phyloP scores from a whole-genome alignment of 2,888 invertebrate species.

The Rhingia campestris region DNA sequence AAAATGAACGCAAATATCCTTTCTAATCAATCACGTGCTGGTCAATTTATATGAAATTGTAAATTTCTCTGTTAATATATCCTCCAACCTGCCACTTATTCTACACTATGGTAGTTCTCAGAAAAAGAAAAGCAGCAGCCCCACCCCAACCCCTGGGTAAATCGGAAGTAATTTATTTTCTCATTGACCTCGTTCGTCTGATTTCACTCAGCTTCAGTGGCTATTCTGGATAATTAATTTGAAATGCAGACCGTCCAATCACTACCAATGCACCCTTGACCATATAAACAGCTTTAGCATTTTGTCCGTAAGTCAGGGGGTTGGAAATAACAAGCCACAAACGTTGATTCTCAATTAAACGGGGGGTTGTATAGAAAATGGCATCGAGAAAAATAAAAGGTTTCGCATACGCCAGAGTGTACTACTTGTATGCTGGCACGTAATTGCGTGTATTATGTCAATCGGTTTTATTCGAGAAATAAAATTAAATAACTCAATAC shows the following conservation, averaged over 20 bases:
- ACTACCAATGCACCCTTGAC: slow-evolving; percentile 41
- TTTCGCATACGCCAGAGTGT: slow-evolving; percentile 41
- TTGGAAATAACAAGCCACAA: background rate
- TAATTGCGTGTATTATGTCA: too few species aligned
- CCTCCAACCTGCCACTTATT: background rate
- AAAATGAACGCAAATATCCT: background rate
- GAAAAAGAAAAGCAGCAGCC: background rate
- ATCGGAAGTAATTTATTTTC: slow-evolving; percentile 46
- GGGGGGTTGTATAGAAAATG: background rate
- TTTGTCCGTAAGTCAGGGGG: background rate
- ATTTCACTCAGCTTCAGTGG: slow-evolving; percentile 20
- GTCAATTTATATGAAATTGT: slow-evolving; percentile 1
- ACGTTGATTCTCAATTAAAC: slow-evolving; percentile 27
- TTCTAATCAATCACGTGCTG: background rate
- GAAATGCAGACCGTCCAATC: slow-evolving; percentile 36
- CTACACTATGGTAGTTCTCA: background rate
- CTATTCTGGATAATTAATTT: slow-evolving; percentile 30
- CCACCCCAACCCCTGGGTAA: background rate
- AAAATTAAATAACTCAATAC: too few species aligned
- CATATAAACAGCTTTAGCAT: background rate
- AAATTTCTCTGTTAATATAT: background rate
- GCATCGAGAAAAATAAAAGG: background rate
- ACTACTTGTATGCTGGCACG: too few species aligned
- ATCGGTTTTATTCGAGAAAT: too few species aligned
- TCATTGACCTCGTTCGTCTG: slow-evolving; percentile 36